A percentile compares a stretch with the other conserved stretches of the same genome.
Evolutionary conservation across 2,888 invertebrate species (phyloP).

Genomic region (Drosophila limbata): DNA sequence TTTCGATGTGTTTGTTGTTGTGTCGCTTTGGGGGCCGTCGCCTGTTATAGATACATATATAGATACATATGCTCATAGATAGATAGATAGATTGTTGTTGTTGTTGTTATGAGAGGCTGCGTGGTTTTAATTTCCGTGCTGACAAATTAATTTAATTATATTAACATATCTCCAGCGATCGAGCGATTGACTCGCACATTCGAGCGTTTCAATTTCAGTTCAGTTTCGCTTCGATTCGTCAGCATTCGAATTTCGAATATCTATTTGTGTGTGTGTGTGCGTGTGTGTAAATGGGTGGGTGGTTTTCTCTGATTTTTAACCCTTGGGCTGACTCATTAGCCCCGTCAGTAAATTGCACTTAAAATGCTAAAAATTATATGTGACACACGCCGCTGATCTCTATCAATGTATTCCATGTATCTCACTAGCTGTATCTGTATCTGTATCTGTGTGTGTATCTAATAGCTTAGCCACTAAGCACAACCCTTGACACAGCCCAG

Average conservation of each 20-base stretch:
- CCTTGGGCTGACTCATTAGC: conserved; percentile 75
- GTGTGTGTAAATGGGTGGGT: conserved; percentile 25
- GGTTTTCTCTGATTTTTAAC: conserved; percentile 57
- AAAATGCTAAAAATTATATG: conserved; percentile 79
- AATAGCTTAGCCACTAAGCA: conserved; percentile 57
- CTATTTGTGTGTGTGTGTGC: background rate
- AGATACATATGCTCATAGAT: conserved; percentile 14
- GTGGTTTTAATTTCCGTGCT: conserved; percentile 79
- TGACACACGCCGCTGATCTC: conserved; percentile 69
- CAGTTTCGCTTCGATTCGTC: conserved; percentile 33
- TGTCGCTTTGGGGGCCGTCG: conserved; percentile 35
- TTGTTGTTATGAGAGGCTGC: conserved; percentile 39
- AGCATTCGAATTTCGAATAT: conserved; percentile 31
- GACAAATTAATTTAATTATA: conserved; percentile 83
- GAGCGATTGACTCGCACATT: conserved; percentile 73
- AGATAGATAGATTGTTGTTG: conserved; percentile 25
- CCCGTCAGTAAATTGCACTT: conserved; percentile 69
- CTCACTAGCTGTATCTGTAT: conserved; percentile 22
- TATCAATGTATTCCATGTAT: conserved; percentile 34
- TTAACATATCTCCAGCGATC: conserved; percentile 79
- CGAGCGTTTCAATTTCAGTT: conserved; percentile 39
- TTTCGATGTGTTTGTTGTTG: conserved; percentile 38
- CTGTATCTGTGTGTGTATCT: conserved; percentile 47
- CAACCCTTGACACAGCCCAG: conserved; percentile 52
- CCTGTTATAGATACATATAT: conserved; percentile 61